Base-by-base conservation (phyloP, 1,140 invertebrate species). In the Drosophila nigrodunni region DNA sequence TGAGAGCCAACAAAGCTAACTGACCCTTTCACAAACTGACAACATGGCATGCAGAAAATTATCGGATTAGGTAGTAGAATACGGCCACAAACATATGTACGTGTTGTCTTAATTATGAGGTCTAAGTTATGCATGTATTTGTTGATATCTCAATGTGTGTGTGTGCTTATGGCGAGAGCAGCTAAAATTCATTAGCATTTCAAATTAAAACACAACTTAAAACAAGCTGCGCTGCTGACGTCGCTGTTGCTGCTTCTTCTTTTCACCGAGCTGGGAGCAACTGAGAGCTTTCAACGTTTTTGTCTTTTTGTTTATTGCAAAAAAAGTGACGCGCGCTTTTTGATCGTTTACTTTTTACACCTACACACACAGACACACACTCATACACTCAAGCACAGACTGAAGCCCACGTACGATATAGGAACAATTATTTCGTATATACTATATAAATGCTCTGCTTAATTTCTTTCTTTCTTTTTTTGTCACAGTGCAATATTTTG, bases 171-270 rank as follows among this genome's bases (percentile, higher is more conserved):
- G 41, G 18, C 43, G 25, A 68, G 34, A 37, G 65, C 46, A 59
- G 58, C 61, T n/a, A 72, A 74, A 72, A 74, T 80, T 77, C 66
- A 88, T 83, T 88, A 70, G 85, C 80, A 89, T 80, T 88, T 89
- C 60, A 64, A 71, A 74, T 82, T 83, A 59, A 58, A 80, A 70
- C 60, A 68, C 69, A 78, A 72, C 74, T 67, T 70, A 67, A 83
- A 58, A 74, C 82, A 68, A 86, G 65, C 67, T 67, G 44, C 52
- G 65, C 41, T 75, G 44, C 15, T 15, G 30, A 57, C 30, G 50
- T 34, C 52, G 35, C 15, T 37, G 55, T 13, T 49, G 46, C 47
- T 71, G 37, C 46, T 58, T 11, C 13, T 70, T 35, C 44, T 57
- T 9, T 15, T 10, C 49, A 11, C 18, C 7, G 66, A 75, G 75